Conservation (phyloP, 2,113 vertebrate genomes). For the Onychostoma macrolepis region DNA sequence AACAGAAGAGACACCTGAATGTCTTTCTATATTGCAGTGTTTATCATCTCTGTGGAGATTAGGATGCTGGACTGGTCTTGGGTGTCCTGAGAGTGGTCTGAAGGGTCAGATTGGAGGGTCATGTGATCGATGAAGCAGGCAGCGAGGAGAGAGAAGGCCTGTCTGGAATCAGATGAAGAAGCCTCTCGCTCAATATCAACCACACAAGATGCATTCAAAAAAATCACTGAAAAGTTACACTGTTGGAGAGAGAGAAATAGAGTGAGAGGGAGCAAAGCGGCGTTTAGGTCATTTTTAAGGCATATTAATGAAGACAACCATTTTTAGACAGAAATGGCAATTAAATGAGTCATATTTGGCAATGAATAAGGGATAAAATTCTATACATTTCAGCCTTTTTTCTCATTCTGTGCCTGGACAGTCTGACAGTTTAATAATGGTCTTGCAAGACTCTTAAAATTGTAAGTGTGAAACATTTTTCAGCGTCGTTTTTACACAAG, state of each 20-base stretch:
- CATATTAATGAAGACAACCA: not conserved
- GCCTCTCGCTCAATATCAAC: slow-evolving; percentile 35
- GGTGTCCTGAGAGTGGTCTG: slow-evolving; percentile 34
- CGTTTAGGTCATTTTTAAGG: not conserved
- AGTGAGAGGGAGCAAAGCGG: not conserved
- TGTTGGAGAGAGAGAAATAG: not conserved
- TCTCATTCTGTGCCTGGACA: slow-evolving; percentile 1
- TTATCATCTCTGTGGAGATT: not conserved
- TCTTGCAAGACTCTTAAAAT: not conserved
- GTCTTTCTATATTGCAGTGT: not conserved
- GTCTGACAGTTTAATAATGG: not conserved
- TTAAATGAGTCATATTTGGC: not conserved
- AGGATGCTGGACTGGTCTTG: slow-evolving; percentile 22
- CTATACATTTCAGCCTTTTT: not conserved
- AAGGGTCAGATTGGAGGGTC: slow-evolving; percentile 13
- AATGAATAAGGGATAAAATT: not conserved
- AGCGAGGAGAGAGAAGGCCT: not conserved
- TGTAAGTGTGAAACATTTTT: not conserved
- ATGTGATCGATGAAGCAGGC: slow-evolving; percentile 48
- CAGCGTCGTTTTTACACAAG: not conserved
- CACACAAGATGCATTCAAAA: slow-evolving; percentile 39
- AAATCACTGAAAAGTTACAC: slow-evolving; percentile 22
- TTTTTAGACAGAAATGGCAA: not conserved
- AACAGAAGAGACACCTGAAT: not conserved
- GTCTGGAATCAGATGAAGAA: slow-evolving; percentile 40